These are phyloP conservation scores for Orthochromis indermauri DNA, from an alignment of 2,113 vertebrate genomes.

Conservation along the genomic window DNA sequence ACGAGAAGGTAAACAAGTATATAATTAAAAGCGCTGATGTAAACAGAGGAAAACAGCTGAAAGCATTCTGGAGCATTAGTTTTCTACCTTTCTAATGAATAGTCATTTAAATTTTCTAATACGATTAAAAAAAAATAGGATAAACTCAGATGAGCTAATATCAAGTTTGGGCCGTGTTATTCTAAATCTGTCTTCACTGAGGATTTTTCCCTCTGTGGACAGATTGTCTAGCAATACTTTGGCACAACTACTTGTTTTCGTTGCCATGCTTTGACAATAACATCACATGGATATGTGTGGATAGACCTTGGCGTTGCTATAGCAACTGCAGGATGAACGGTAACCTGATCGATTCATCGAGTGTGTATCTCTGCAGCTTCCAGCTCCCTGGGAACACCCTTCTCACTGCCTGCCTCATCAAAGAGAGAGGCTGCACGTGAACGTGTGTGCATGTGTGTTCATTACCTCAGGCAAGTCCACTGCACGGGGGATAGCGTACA, in stretches of 20 bases:
- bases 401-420: conserved; percentile 39
- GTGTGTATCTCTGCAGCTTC: conserved; percentile 33
- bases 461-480: conserved; percentile 14
- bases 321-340: conserved; percentile 45
- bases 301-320: conserved; percentile 56
- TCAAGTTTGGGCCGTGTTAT: neutral
- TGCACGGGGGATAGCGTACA: neutral
- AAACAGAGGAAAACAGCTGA: neutral
- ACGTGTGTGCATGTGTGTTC: neutral
- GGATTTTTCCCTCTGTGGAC: neutral
- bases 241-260: neutral
- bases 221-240: neutral
- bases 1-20: neutral
- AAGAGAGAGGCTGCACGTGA: conserved; percentile 1
- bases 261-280: neutral
- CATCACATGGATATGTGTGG: conserved; percentile 15
- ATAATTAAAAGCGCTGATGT: neutral
- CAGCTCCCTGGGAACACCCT: conserved; percentile 60
- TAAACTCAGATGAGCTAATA: neutral
- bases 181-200: neutral
- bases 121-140: neutral
- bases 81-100: neutral
- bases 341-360: conserved; percentile 55
- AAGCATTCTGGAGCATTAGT: neutral
- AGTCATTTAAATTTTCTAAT: neutral